phyloP scores from a whole-genome alignment of 2,113 vertebrate genomes.

The Callipepla squamata region DNA sequence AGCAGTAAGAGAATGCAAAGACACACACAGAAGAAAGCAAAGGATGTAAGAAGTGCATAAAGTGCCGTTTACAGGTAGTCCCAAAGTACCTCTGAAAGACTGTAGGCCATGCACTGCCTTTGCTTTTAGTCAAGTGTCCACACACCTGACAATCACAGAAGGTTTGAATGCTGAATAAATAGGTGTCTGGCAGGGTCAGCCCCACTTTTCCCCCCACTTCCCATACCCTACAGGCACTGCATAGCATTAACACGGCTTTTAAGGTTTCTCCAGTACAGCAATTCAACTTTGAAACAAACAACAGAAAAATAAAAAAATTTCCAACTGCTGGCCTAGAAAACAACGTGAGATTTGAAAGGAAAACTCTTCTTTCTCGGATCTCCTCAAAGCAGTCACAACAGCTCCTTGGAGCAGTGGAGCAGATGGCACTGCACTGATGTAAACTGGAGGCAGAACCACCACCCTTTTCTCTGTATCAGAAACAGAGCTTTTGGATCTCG shows the following conservation, averaged over 20 bases:
- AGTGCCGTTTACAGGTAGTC: neutral
- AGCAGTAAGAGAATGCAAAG: neutral
- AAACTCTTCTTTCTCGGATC: neutral
- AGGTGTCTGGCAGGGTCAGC: neutral
- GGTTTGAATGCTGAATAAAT: neutral
- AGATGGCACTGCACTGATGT: neutral
- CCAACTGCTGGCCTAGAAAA: neutral
- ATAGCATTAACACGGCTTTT: rapidly evolving
- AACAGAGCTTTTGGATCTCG: neutral
- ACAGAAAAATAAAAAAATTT: neutral
- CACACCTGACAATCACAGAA: neutral
- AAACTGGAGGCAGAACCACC: neutral
- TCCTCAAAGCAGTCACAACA: neutral
- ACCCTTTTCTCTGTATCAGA: neutral
- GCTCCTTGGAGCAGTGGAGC: neutral
- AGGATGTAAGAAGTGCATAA: neutral
- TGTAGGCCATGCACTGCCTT: rapidly evolving
- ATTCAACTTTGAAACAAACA: neutral
- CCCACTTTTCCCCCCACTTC: neutral
- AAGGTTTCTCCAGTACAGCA: neutral
- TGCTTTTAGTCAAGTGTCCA: neutral
- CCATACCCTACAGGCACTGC: neutral
- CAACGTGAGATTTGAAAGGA: neutral
- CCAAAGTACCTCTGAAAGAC: neutral
- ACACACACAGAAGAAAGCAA: neutral